Conservation (phyloP, 2,797 vertebrate species). For the Eulemur rubriventer region DNA sequence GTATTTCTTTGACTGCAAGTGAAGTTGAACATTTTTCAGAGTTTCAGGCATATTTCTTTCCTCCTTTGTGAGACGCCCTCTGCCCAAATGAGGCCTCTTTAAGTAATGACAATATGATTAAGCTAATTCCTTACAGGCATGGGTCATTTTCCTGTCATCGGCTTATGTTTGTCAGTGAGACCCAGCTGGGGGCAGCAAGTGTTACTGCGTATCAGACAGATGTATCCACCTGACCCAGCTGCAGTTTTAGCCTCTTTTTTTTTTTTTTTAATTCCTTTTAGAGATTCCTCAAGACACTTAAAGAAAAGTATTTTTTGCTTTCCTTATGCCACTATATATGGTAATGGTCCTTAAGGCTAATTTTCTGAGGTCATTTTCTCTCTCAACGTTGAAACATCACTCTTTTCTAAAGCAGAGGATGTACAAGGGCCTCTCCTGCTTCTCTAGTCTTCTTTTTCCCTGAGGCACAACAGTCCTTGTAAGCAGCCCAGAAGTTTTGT, state of each 20-base stretch:
- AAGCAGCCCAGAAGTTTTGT: neutral
- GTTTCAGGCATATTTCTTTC: neutral
- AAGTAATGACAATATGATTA: neutral
- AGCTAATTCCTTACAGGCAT: neutral
- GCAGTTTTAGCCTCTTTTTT: neutral
- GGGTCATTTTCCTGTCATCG: neutral
- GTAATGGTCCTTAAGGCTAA: accelerated
- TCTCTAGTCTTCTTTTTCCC: neutral
- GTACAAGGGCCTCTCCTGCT: accelerated
- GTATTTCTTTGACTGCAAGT: neutral
- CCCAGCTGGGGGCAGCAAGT: neutral
- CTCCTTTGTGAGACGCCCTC: neutral
- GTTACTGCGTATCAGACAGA: neutral
- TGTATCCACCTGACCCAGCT: neutral
- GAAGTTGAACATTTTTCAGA: neutral
- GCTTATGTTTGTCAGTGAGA: neutral
- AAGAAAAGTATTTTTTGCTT: neutral
- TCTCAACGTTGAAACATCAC: neutral
- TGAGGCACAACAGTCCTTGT: neutral
- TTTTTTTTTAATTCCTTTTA: neutral
- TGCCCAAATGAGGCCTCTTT: neutral
- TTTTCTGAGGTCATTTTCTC: neutral
- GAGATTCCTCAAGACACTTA: neutral
- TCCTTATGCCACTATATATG: no score
- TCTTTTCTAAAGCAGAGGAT: neutral